Evolutionary conservation across 2,888 invertebrate genomes (phyloP).

Genomic region (Allophyes oxyacanthae): DNA sequence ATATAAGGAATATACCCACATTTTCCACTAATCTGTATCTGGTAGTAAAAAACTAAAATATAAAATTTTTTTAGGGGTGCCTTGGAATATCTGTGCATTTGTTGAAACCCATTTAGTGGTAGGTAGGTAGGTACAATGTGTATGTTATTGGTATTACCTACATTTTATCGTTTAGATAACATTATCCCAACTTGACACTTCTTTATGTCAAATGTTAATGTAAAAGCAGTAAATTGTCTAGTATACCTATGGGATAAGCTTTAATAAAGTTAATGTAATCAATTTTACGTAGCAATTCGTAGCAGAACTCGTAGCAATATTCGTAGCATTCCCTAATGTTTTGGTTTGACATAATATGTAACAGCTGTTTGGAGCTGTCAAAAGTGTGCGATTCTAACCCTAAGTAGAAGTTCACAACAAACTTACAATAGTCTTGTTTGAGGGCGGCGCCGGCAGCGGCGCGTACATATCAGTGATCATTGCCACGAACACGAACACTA

Average conservation of each 20-base stretch:
- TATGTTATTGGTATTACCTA: too few relatives aligned
- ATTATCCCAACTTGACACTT: too few relatives aligned
- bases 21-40: too few relatives aligned
- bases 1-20: too few relatives aligned
- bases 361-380: constrained; percentile 54
- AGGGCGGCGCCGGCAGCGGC: constrained; percentile 80
- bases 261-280: background rate
- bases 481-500: constrained; percentile 74
- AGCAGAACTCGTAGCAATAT: background rate
- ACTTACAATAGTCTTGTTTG: constrained; percentile 85
- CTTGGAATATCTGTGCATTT: too few relatives aligned
- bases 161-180: too few relatives aligned
- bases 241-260: too few relatives aligned
- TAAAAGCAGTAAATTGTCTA: constrained; percentile 16
- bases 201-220: too few relatives aligned
- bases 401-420: constrained; percentile 46
- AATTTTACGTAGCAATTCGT: background rate
- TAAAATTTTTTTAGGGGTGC: too few relatives aligned
- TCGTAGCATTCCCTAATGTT: background rate
- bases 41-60: too few relatives aligned
- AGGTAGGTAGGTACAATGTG: too few relatives aligned
- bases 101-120: too few relatives aligned
- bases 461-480: constrained; percentile 88
- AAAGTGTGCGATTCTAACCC: constrained; percentile 35
- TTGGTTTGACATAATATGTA: constrained; percentile 30